Base-by-base conservation (phyloP, 2,888 invertebrate genomes). In the Scaptomyza tumidula region DNA sequence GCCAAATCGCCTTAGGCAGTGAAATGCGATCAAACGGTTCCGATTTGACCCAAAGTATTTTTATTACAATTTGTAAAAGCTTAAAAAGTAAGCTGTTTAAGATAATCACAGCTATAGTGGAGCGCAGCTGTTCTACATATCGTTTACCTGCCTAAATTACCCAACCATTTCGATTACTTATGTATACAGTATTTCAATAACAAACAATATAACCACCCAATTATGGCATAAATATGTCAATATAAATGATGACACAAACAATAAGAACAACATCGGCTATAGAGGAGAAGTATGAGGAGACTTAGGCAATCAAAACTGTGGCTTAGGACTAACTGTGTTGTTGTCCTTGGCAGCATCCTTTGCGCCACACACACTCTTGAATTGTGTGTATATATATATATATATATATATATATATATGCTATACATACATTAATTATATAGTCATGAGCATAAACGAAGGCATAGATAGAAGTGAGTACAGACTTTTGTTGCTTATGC, bases 141-240 rank as follows among this genome's bases (percentile, higher is more conserved):
- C n/a, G 24, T n/a, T 13, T 3, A 27, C 39, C 27, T 27, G 11
- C 27, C 7, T 39, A 14, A 39, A 39, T 52, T 13, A 1, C 39
- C 5, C 14, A 52, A 27, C 37, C 14, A n/a, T 11, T 27, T 49
- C 43, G 49, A 61, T 72, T 68, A 68, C 53, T 66, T 37, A 62
- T 69, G 69, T 73, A 69, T 73, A 45, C 59, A 64, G 50, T 65
- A 50, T 65, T 75, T 59, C 70, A 70, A 70, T 75, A 75, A 62
- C 58, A 76, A 37, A 52, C 46, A 44, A 69, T 43, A 61, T 64
- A 74, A 78, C 43, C 67, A 67, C 58, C 49, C 71, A 79, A 75
- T 76, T 66, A 72, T 61, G 49, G 53, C 64, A 66, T 66, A 77
- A 77, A 85, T 70, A 72, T 75, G 77, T 83, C 77, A 76, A 74